A percentile compares a stretch with the other conserved stretches of the same genome.
Evolutionary conservation across 2,797 vertebrate genomes (phyloP).

Genomic region (Acropternis orthonyx): DNA sequence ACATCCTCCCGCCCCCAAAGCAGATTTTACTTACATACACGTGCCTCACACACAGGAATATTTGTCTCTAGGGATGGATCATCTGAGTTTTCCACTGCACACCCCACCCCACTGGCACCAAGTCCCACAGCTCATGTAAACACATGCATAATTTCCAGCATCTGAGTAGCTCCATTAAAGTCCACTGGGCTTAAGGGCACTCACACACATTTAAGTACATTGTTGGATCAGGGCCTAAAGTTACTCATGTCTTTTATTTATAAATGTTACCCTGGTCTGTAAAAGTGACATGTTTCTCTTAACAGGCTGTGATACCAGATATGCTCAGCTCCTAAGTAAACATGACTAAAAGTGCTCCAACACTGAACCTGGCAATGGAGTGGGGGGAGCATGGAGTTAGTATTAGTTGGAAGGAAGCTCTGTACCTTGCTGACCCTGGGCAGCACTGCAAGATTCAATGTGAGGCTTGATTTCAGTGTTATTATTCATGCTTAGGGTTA

Average conservation of each 20-base stretch:
- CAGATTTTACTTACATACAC: not conserved
- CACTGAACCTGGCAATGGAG: not conserved
- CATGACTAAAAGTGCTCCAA: not conserved
- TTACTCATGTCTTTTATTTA: conserved; percentile 56
- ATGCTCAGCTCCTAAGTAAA: not conserved
- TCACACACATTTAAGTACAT: conserved; percentile 42
- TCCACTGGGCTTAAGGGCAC: conserved; percentile 28
- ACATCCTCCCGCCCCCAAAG: not conserved
- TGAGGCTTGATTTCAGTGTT: not conserved
- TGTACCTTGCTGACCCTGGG: not conserved
- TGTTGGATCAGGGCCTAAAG: conserved; percentile 39
- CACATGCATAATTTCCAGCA: conserved; percentile 16
- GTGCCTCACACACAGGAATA: not conserved
- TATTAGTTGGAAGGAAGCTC: not conserved
- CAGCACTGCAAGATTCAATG: not conserved
- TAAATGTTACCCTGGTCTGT: conserved; percentile 41
- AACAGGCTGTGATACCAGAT: conserved; percentile 37
- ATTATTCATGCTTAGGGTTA: not conserved
- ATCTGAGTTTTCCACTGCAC: conserved; percentile 11
- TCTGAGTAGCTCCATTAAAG: conserved; percentile 32
- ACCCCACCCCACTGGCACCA: not conserved
- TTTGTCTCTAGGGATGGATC: not conserved
- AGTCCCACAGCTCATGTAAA: conserved; percentile 10
- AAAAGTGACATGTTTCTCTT: conserved; percentile 51
- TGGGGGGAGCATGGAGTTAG: not conserved